Base-by-base conservation (phyloP, 1,140 invertebrate genomes). In the Planococcus citri region DNA sequence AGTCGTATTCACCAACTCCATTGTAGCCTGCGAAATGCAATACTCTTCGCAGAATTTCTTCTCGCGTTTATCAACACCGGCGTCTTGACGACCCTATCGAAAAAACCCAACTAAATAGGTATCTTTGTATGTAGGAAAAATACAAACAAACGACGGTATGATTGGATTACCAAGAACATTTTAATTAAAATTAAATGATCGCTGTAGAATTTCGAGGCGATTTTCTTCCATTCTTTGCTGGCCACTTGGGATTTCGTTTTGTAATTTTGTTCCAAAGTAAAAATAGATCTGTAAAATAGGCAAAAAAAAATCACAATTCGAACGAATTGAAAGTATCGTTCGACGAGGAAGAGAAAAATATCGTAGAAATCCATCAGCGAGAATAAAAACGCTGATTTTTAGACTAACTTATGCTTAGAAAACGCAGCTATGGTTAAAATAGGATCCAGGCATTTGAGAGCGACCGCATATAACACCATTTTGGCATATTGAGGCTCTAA, bases 401-500 rank as follows among this genome's bases (percentile, higher is more conserved):
- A 82, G 1, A 25, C 60, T 24, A 25, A 64, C 60, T 64, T 64
- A 17, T 64, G 60, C 24, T 64, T 64, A 2, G 60, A 64, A 64
- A 64, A 64, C 20, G 60, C 60, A 12, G 93, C 92, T 64, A 98
- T 90, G 0, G 94, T 97, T 24, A 98, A 78, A 25, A 98, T 84
- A 4, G 96, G 96, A 81, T 97, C 94, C 1, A 98, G 78, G 77
- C 96, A 98, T 77, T 94, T 94, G 27, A 98, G 82, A 3, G 96
- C 86, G 22, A 94, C 87, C 1, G 91, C 87, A 77, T 93, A 95
- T 1, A 98, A 79, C 25, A 99, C 79, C 86, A 95, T 91, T 81
- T 96, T 95, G 2, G 92, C 93, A 14, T 95, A 81, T 74, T 90
- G 85, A 0, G 95, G 95, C 72, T 97, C 92, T 1, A 98, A 81